Evolutionary conservation across 2,113 vertebrate genomes (phyloP).

Genomic region (Narcine bancroftii): DNA sequence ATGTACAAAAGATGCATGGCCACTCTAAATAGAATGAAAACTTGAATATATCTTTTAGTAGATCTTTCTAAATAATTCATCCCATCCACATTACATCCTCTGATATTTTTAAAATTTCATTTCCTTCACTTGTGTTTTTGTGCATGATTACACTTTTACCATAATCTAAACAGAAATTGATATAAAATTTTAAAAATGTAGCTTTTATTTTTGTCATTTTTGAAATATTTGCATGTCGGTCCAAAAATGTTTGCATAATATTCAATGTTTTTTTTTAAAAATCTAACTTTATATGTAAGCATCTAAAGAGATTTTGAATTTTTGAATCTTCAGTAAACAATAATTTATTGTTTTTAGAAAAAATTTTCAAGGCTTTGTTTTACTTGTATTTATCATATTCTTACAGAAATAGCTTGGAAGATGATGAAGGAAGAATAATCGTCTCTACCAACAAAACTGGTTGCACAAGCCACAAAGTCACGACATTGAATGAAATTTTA

Average conservation of each 20-base stretch:
- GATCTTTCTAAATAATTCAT: neutral
- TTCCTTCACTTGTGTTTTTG: neutral
- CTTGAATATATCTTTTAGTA: neutral
- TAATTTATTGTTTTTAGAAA: neutral
- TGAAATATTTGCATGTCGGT: neutral
- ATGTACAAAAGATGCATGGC: neutral
- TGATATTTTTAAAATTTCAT: neutral
- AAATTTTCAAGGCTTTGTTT: neutral
- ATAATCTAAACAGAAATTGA: too few relatives aligned
- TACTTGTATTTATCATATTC: conserved; percentile 46
- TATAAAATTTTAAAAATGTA: neutral
- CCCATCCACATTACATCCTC: neutral
- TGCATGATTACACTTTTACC: neutral
- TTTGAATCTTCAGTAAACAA: conserved; percentile 1
- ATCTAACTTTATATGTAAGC: neutral
- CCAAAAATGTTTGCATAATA: neutral
- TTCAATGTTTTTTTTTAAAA: conserved; percentile 1
- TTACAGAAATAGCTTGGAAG: conserved; percentile 68
- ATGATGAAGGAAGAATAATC: conserved; percentile 54
- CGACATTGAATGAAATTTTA: conserved; percentile 71
- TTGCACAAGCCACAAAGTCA: conserved; percentile 47
- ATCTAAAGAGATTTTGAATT: conserved; percentile 21
- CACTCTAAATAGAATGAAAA: conserved; percentile 14
- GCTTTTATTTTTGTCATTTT: neutral
- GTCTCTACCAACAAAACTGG: conserved; percentile 60